phyloP scores from a whole-genome alignment of 2,113 vertebrate genomes.

The Laticauda laticaudata region DNA sequence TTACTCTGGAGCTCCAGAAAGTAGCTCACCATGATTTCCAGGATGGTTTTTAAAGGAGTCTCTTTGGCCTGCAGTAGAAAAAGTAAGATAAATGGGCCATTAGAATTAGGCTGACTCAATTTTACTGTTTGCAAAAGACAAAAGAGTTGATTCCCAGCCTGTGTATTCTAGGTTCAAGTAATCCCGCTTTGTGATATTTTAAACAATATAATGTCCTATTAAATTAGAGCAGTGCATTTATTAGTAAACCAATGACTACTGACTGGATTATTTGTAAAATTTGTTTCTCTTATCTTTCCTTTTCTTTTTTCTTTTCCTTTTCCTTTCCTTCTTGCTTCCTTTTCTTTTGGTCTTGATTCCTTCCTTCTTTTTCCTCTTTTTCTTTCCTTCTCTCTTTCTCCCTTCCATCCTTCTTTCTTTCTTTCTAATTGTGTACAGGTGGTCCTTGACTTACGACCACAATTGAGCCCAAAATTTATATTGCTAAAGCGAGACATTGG shows the following conservation, averaged over 20 bases:
- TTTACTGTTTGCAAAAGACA: background rate
- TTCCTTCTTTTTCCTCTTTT: no score
- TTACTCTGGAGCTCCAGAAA: slow-evolving; percentile 72
- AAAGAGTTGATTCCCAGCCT: background rate
- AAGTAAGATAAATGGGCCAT: background rate
- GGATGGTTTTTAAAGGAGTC: slow-evolving; percentile 83
- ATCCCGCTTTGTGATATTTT: background rate
- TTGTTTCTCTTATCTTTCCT: background rate
- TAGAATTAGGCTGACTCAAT: background rate
- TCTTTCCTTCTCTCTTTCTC: background rate
- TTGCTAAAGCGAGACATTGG: no score
- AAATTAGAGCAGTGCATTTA: background rate
- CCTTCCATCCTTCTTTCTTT: background rate
- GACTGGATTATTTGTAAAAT: no score
- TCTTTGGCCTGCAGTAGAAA: slow-evolving; percentile 63
- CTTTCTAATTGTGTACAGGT: background rate
- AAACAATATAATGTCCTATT: background rate
- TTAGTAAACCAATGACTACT: background rate
- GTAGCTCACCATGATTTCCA: slow-evolving; percentile 89
- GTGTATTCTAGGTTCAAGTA: background rate
- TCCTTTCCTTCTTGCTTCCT: background rate
- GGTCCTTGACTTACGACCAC: no score
- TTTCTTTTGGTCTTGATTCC: background rate
- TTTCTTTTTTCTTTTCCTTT: background rate
- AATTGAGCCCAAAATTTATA: no score